Evolutionary conservation across 2,113 vertebrate species (phyloP), one percentile per base, ranked within the genome.

Genomic region (Corvus cornix): DNA sequence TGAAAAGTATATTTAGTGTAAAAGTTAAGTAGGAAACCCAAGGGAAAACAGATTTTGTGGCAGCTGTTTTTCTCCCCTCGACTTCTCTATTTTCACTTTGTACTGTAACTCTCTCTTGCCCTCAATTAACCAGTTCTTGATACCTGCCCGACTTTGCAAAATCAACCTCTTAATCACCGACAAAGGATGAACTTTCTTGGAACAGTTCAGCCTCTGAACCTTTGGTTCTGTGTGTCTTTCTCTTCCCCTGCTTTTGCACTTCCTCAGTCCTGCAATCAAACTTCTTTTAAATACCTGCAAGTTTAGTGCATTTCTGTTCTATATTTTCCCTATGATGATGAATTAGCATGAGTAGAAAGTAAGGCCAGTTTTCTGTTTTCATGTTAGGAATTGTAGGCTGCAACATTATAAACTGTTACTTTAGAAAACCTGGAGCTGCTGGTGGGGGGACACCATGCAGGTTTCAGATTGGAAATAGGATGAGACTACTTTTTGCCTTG

Each of bases 91-190:
- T 94, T 94, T 89, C 69, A 23, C 84, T 90, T 90, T 78, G 53
- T 79, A 73, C 56, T 95, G 48, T 64, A 64, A 84, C 84, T 96
- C 79, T 75, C 52, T 86, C 59, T 82, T 96, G 89, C 89, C 90
- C 88, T 87, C 90, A 94, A 18, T 95, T 97, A 95, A 94, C 75
- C 86, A 84, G 60, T 93, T 95, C 75, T 87, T 95, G 81, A 84
- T 95, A 96, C 83, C 52, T 95, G 84, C 56, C 69, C 2, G 2
- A 51, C 60, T 95, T 94, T 59, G 24, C 78, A 92, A 77, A 88
- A 72, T 87, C 84, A 96, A 48, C n/a, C 51, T 58, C 60, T 88
- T 94, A 79, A 94, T 95, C 83, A 90, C 26, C 95, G 77, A 51
- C 74, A 89, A 81, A 93, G 69, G 55, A 81, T 93, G 63, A 73